Evolutionary conservation across 2,888 invertebrate genomes (phyloP), one percentile per base, ranked within the genome.

Genomic region (Smittia aterrima): DNA sequence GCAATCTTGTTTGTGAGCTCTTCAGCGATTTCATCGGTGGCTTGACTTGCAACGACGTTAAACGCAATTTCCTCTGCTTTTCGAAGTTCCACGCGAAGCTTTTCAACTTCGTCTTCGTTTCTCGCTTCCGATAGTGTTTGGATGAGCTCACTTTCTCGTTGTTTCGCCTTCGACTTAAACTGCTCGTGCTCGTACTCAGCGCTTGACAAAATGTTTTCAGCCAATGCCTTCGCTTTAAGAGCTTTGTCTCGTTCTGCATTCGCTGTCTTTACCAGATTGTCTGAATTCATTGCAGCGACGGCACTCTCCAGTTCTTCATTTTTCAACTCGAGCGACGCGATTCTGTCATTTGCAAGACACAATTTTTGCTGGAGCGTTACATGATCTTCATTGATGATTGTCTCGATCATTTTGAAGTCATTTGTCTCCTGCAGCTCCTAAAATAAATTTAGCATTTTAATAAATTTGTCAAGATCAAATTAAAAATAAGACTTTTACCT

Each of bases 81-180:
- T 3, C 32, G 32, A 32, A 32, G 32, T 32, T 32, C 9, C 16
- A 18, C 16, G 1, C 47, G 32, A 22, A 6, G 67, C 16, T 27
- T 58, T 20, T 3, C 13, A 24, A 74, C 64, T 71, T 27, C 38
- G 7, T 38, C 16, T 53, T 77, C 40, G 18, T 76, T 71, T 74
- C 78, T 24, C 75, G 81, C 80, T 25, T 87, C 86, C 24, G 83
- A 81, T 32, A 88, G 77, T 0, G 83, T 79, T 1, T 83, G 83
- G 0, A 87, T 77, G 3, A 88, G 78, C 78, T 89, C 88, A 32
- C 82, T 81, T 80, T 88, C 88, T 71, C 88, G 82, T 1, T 79
- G 81, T 78, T 85, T 85, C 4, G 85, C 80, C 78, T 86, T 87
- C 4, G 80, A 81, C 79, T 85, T 84, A 4, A 86, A 80, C 20